Conservation (phyloP, 2,113 vertebrate genomes). For the Halcyon malimbica region DNA sequence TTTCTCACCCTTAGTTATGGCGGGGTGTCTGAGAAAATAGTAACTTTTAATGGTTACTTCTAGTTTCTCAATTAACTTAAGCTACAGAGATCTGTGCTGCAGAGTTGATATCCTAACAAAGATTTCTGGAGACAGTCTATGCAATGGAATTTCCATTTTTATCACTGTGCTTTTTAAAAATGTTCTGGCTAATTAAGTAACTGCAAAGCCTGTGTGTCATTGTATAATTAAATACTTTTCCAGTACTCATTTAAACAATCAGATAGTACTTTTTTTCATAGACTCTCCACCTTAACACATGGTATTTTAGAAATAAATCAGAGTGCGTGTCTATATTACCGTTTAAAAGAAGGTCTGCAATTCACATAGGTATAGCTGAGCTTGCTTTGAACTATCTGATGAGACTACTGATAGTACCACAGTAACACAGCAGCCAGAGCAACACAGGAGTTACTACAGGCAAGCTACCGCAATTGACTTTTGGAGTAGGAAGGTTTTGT, state of each 20-base stretch:
- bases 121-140: background rate
- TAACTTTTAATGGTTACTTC: background rate
- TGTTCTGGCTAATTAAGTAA: background rate
- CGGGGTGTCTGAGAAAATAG: background rate
- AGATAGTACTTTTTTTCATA: background rate
- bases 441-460: fast-evolving
- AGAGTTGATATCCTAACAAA: background rate
- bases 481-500: background rate
- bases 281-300: background rate
- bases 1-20: background rate
- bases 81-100: background rate
- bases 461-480: background rate
- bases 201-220: background rate
- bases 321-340: background rate
- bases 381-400: background rate
- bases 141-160: background rate
- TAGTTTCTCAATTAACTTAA: background rate
- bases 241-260: background rate
- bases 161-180: background rate
- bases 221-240: background rate
- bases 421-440: background rate
- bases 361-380: background rate
- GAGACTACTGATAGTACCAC: background rate
- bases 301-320: background rate
- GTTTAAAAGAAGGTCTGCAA: background rate